phyloP scores from a whole-genome alignment of 2,113 vertebrate genomes.

The Sinocyclocheilus anophthalmus region DNA sequence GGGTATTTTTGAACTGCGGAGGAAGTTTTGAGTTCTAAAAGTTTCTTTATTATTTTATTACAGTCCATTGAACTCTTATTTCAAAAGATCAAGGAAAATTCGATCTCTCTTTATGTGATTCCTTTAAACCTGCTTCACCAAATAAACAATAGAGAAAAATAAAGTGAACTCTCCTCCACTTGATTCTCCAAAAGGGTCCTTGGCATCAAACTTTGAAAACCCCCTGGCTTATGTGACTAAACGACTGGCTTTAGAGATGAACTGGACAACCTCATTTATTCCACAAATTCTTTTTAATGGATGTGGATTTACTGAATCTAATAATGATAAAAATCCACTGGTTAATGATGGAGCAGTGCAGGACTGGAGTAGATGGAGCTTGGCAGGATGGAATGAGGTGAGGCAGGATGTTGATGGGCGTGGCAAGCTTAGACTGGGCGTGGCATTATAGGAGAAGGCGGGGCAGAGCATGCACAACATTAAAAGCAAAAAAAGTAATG shows the following conservation, averaged over 20 bases:
- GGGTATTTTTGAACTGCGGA: neutral
- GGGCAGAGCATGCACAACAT: neutral
- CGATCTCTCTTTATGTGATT: neutral
- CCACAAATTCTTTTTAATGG: neutral
- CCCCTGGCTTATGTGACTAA: neutral
- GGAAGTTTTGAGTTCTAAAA: neutral
- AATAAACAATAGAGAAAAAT: slow-evolving; percentile 4
- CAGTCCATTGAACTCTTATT: neutral
- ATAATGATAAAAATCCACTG: neutral
- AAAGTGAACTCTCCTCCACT: neutral
- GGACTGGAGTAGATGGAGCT: no score
- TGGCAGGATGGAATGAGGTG: no score
- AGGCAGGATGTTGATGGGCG: neutral
- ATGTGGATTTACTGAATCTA: neutral
- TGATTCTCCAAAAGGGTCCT: neutral
- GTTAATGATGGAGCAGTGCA: neutral
- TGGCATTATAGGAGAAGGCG: neutral
- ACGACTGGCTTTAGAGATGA: neutral
- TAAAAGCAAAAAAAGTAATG: neutral
- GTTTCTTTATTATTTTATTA: neutral
- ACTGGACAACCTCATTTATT: neutral
- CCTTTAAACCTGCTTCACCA: neutral
- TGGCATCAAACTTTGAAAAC: neutral
- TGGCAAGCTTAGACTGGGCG: neutral
- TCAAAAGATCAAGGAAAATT: slow-evolving; percentile 3